Conservation (phyloP, 2,113 vertebrate species). For the Miniopterus natalensis region DNA sequence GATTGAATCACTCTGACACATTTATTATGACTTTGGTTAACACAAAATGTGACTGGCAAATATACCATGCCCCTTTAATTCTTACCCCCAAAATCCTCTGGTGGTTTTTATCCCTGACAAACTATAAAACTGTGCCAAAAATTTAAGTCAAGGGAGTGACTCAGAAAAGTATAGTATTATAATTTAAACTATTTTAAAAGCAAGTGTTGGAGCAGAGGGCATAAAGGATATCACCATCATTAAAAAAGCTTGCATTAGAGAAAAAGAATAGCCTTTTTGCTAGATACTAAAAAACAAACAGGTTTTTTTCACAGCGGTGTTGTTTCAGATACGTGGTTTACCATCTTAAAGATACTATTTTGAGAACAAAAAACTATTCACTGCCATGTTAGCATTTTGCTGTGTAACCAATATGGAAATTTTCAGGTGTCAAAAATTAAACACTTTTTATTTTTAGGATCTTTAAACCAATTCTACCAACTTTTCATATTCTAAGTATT, state of each 20-base stretch:
- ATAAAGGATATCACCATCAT: neutral
- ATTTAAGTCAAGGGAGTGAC: conserved; percentile 19
- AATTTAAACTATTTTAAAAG: neutral
- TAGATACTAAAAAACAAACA: neutral
- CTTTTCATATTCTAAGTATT: neutral
- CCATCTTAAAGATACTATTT: neutral
- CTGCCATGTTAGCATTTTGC: neutral
- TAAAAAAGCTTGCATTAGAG: neutral
- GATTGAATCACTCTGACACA: neutral
- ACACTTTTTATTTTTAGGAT: neutral
- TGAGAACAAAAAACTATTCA: neutral
- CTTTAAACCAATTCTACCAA: neutral
- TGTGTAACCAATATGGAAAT: fast-evolving
- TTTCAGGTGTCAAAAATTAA: neutral
- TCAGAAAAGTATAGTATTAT: neutral
- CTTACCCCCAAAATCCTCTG: neutral
- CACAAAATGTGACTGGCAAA: too few relatives aligned
- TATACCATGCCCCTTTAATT: neutral
- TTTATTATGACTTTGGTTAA: neutral
- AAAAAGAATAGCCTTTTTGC: neutral
- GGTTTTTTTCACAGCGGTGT: neutral
- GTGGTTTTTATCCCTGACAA: neutral
- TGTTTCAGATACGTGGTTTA: neutral
- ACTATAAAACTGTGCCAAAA: neutral
- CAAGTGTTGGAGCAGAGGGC: neutral